Base-by-base conservation (phyloP, 2,797 vertebrate genomes). In the Hoplostethus mediterraneus region DNA sequence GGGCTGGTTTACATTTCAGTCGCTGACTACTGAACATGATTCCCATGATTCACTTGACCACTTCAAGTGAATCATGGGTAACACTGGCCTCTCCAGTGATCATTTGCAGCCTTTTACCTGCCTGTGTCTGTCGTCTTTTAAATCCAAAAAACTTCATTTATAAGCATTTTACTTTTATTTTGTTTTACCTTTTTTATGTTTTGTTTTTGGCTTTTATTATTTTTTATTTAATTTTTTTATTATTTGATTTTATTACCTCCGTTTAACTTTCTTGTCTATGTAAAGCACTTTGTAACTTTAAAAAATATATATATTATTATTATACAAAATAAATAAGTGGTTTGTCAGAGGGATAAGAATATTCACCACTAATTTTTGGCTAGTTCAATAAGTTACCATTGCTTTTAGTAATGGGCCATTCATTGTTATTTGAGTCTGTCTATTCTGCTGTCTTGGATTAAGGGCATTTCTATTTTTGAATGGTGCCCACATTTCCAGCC, bases 1-100 rank as follows among this genome's bases (percentile, higher is more conserved):
- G n/a, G 49, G 49, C n/a, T 17, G 7, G 8, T 25, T 65, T 45
- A 71, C n/a, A 54, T 64, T 57, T 59, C 42, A 62, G 58, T 79
- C 70, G 65, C 52, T 54, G 52, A 21, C 28, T 13, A 30, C 60
- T 31, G 12, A 28, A 52, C n/a, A 6, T 17, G 8, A 11, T 40
- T 2, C 28, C 28, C 28, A 28, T 28, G 8, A 40, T 7, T 40
- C 38, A 42, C 8, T 42, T 38, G 8, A 28, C 28, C 28, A 28
- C 28, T 28, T 28, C 28, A 28, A 28, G 28, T 1, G 28, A 2
- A 28, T 28, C 28, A 28, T 28, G 28, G 28, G 28, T 28, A 28
- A 6, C 38, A 66, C 36, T 57, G 64, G 48, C 14, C 21, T 53
- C 45, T 47, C 45, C 13, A 16, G 40, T 42, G 8, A 42, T 42